Evolutionary conservation across 2,888 invertebrate species (phyloP), one percentile per base, ranked within the genome.

Genomic region (Ectemnius cavifrons): DNA sequence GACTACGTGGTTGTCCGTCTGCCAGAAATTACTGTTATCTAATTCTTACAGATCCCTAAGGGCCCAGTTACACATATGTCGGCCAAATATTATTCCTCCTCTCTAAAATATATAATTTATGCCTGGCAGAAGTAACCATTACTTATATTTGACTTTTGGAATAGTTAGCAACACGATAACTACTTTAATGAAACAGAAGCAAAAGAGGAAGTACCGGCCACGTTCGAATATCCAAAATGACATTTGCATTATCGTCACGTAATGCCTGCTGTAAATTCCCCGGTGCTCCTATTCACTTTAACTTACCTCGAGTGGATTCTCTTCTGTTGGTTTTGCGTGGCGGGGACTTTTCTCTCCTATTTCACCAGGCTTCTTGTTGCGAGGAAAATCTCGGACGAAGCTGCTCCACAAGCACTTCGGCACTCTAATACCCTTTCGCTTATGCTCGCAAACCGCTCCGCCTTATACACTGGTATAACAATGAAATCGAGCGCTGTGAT

Each of bases 201-300:
- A n/a, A 56, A 45, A 60, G 63, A 68, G 68, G 65, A 74, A 77
- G 75, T 71, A 67, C 63, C 63, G 75, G 65, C 59, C 63, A 59
- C 28, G 61, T 58, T 23, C 71, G 56, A 71, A 60, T 37, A 37
- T 37, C 62, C 58, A 67, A 73, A 57, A 62, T 52, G n/a, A 49
- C 62, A 56, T 75, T 75, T 49, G 66, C 45, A 75, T 20, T 47
- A 13, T 13, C 45, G 75, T 77, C 75, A 75, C 77, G 77, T 76
- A 46, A 57, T 28, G 63, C 45, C 63, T 20, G 14, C 60, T 45
- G 70, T 70, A n/a, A 73, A 62, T 66, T 70, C 63, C 18, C 27
- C 49, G 27, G 65, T 61, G 16, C 46, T 37, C 47, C 58, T 62
- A 65, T 58, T 65, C 63, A 58, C 62, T 70, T 73, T 62, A 20